Conservation (phyloP, 1,140 invertebrate genomes). For the Helicoverpa zea region DNA sequence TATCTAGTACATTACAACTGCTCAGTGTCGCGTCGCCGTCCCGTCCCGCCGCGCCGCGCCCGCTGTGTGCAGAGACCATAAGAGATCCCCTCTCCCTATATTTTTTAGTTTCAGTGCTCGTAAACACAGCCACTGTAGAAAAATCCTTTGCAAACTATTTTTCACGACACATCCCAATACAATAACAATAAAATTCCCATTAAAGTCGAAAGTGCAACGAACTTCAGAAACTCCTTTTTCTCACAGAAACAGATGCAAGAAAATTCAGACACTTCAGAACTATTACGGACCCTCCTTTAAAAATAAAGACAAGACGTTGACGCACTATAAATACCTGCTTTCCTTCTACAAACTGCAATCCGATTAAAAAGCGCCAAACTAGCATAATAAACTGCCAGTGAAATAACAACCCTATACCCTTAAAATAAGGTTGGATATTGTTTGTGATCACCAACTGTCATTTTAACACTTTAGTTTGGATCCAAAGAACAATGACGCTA, state of each 20-base stretch:
- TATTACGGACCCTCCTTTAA: conserved; percentile 27
- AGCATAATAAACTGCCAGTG: neutral
- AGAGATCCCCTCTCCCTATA: too few relatives aligned
- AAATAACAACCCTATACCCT: neutral
- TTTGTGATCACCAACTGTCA: conserved; percentile 29
- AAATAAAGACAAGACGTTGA: conserved; percentile 31
- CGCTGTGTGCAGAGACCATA: too few relatives aligned
- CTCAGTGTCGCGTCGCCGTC: too few relatives aligned
- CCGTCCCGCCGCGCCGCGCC: too few relatives aligned
- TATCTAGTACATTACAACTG: too few relatives aligned
- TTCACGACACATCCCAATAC: too few relatives aligned
- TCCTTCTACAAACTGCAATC: conserved; percentile 46
- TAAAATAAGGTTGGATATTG: neutral
- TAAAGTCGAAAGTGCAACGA: neutral
- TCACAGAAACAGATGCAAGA: conserved; percentile 5
- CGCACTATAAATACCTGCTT: conserved; percentile 46
- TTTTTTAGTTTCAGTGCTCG: too few relatives aligned
- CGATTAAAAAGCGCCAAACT: conserved; percentile 52
- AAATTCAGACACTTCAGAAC: neutral
- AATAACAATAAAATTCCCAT: neutral
- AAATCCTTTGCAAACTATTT: too few relatives aligned
- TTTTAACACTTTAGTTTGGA: conserved; percentile 54
- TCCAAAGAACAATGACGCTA: conserved; percentile 53
- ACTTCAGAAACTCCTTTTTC: neutral
- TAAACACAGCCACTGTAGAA: too few relatives aligned